phyloP scores from a whole-genome alignment of 2,113 vertebrate species.

The Ageneiosus marmoratus region DNA sequence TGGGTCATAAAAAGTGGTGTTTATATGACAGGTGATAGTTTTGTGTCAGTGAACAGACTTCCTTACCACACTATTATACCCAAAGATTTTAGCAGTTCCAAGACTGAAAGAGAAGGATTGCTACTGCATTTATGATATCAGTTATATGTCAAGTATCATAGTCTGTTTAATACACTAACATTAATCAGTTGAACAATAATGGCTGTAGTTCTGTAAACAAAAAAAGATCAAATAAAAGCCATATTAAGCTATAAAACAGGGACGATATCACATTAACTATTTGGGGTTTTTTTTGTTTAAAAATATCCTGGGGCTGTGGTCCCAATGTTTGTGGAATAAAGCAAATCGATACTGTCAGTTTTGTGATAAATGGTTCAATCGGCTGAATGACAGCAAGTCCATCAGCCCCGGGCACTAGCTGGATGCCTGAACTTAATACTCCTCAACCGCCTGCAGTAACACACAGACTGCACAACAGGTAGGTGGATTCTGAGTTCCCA shows the following conservation, averaged over 20 bases:
- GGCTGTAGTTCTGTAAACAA: neutral
- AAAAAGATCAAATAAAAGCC: neutral
- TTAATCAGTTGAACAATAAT: neutral
- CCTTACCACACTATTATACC: neutral
- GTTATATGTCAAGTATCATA: neutral
- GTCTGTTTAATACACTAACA: conserved; percentile 9
- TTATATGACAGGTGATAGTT: neutral
- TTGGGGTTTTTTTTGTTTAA: conserved; percentile 70
- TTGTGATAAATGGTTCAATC: conserved; percentile 73
- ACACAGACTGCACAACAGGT: conserved; percentile 7
- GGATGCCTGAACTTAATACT: conserved; percentile 25
- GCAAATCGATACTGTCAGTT: conserved; percentile 67
- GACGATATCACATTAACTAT: conserved; percentile 58
- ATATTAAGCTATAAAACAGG: conserved; percentile 63
- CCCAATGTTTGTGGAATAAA: conserved; percentile 60
- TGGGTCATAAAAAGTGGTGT: neutral
- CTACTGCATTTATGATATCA: neutral
- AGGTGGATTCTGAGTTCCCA: conserved; percentile 14
- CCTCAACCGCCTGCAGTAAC: neutral
- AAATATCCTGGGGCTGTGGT: conserved; percentile 64
- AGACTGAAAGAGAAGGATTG: neutral
- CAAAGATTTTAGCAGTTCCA: neutral
- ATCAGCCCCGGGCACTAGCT: conserved; percentile 52
- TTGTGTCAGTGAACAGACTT: neutral
- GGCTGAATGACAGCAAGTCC: conserved; percentile 70